Percentiles rank a stretch among this genome's conserved stretches.
These are phyloP conservation scores for Anoplophora glabripennis DNA, from an alignment of 1,140 invertebrate species.

Conservation along the genomic window DNA sequence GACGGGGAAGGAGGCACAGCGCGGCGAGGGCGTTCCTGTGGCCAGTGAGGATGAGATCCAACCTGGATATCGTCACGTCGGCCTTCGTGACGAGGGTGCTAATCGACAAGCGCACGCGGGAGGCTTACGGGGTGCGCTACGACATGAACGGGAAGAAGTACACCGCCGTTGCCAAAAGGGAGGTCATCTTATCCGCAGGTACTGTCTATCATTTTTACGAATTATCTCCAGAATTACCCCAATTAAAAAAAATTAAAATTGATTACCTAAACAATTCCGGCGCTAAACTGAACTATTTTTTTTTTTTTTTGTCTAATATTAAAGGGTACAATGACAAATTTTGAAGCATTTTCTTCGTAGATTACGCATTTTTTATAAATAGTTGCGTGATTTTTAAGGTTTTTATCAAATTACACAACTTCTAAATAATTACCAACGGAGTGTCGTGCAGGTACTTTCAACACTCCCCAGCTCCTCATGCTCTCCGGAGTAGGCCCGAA, in stretches of 20 bases:
- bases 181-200: slow-evolving; percentile 63
- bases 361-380: too few species aligned
- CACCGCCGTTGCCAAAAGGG: slow-evolving; percentile 52
- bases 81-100: slow-evolving; percentile 57
- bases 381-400: too few species aligned
- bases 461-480: slow-evolving; percentile 59
- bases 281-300: too few species aligned
- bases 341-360: too few species aligned
- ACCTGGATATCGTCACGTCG: slow-evolving; percentile 60
- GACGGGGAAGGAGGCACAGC: slow-evolving; percentile 51
- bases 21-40: slow-evolving; percentile 25
- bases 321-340: too few species aligned
- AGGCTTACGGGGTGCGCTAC: slow-evolving; percentile 59
- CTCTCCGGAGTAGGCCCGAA: slow-evolving; percentile 60
- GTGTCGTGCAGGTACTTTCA: slow-evolving; percentile 61
- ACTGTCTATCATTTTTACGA: slow-evolving; percentile 56
- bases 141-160: slow-evolving; percentile 48
- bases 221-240: too few species aligned
- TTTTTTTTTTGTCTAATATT: too few species aligned
- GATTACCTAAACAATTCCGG: too few species aligned
- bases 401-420: too few species aligned
- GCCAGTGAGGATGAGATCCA: slow-evolving; percentile 47
- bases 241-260: too few species aligned
- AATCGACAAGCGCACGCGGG: slow-evolving; percentile 48
- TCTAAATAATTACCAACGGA: too few species aligned